Evolutionary conservation across 1,140 invertebrate species (phyloP).

Genomic region (Diorhabda sublineata): DNA sequence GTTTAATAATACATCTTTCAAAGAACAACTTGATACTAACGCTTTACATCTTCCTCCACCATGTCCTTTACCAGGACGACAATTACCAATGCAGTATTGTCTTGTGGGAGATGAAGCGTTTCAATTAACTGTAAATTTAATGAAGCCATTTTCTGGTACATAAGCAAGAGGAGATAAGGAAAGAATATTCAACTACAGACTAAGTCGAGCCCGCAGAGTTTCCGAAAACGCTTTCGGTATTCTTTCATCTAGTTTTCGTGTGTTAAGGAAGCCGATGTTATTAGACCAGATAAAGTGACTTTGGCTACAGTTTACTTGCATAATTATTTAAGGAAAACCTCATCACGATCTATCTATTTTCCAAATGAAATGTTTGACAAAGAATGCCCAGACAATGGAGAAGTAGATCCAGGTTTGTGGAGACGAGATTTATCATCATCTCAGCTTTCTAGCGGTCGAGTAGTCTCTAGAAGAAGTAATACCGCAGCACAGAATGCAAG

Average conservation of each 20-base stretch:
- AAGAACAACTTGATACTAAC: too few species aligned
- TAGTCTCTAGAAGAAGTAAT: too few species aligned
- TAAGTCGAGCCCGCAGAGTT: conserved; percentile 35
- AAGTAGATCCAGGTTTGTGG: too few species aligned
- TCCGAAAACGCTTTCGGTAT: conserved; percentile 50
- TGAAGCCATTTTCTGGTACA: conserved; percentile 44
- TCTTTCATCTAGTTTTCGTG: conserved; percentile 46
- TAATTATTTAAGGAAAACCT: conserved; percentile 19
- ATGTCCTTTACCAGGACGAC: too few species aligned
- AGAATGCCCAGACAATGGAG: too few species aligned
- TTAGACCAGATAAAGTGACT: conserved; percentile 38
- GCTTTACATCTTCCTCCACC: too few species aligned
- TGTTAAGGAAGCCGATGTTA: conserved; percentile 43
- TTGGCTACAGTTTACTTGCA: conserved; percentile 23
- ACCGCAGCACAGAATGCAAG: too few species aligned
- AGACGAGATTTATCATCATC: too few species aligned
- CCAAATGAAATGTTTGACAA: not conserved
- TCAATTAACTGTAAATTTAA: conserved; percentile 39
- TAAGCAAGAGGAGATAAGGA: conserved; percentile 32
- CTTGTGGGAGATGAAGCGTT: conserved; percentile 39
- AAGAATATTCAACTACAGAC: conserved; percentile 33
- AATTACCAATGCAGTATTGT: too few species aligned
- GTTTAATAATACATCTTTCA: too few species aligned
- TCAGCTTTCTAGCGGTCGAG: too few species aligned
- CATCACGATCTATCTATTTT: conserved; percentile 13